Percentiles rank a stretch among this genome's conserved stretches.
These are phyloP conservation scores for Cotesia typhae DNA, from an alignment of 1,140 invertebrate species.

Conservation along the genomic window DNA sequence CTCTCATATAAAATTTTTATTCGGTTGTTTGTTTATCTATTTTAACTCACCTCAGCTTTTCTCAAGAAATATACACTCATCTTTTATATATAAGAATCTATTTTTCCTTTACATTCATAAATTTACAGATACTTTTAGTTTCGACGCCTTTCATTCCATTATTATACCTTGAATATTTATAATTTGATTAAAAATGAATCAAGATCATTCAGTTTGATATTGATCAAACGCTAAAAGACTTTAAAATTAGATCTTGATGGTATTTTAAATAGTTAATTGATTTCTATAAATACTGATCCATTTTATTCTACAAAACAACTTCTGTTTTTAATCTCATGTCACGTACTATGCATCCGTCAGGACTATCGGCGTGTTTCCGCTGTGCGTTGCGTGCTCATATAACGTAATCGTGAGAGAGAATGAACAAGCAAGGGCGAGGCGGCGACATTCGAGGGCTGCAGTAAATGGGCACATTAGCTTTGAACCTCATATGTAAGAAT, in stretches of 20 bases:
- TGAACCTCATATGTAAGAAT: neutral
- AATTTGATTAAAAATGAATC: neutral
- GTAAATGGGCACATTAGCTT: neutral
- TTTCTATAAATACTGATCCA: no score
- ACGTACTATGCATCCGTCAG: no score
- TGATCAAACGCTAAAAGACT: constrained; percentile 8
- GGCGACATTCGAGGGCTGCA: no score
- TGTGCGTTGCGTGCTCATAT: no score
- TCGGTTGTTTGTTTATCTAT: neutral
- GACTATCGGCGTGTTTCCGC: no score
- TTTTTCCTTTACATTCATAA: neutral
- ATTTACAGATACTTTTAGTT: neutral
- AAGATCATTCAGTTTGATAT: neutral
- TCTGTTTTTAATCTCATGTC: no score
- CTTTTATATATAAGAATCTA: neutral
- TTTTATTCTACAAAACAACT: no score
- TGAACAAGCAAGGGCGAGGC: no score
- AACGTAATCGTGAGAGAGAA: no score
- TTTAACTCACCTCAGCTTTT: neutral
- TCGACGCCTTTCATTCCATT: no score
- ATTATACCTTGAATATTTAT: neutral
- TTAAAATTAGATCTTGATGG: neutral
- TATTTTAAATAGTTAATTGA: neutral
- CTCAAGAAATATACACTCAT: neutral
- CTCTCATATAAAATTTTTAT: neutral